Percentiles rank a stretch among this genome's conserved stretches.
Conservation (phyloP, 2,888 invertebrate genomes). For the Drosophila koepferae region DNA sequence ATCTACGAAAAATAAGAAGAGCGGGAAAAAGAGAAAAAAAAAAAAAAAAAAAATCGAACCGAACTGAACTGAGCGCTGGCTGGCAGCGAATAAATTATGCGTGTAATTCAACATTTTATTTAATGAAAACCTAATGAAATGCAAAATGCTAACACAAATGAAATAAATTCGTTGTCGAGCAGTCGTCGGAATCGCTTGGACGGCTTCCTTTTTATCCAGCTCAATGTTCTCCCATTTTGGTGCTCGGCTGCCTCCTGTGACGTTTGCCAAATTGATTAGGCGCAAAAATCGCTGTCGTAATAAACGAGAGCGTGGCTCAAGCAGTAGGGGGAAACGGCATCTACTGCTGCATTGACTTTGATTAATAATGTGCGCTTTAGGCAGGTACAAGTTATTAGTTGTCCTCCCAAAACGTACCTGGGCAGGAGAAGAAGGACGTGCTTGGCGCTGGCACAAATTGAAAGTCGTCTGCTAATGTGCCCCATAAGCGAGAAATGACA, state of each 20-base stretch:
- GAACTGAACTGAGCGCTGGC: slow-evolving; percentile 36
- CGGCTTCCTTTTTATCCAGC: slow-evolving; percentile 47
- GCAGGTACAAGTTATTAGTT: slow-evolving; percentile 75
- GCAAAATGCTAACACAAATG: slow-evolving; percentile 82
- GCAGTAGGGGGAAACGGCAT: not conserved
- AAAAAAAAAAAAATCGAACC: not conserved
- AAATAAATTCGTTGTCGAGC: slow-evolving; percentile 73
- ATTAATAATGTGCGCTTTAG: slow-evolving; percentile 75
- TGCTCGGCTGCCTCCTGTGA: slow-evolving; percentile 54
- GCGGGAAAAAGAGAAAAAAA: not conserved
- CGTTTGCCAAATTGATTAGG: slow-evolving; percentile 79
- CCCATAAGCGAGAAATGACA: slow-evolving; percentile 44
- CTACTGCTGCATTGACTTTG: slow-evolving; percentile 69
- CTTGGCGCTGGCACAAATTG: slow-evolving; percentile 7
- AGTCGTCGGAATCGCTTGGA: slow-evolving; percentile 61
- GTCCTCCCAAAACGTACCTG: slow-evolving; percentile 15
- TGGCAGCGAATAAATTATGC: slow-evolving; percentile 81
- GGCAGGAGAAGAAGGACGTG: slow-evolving; percentile 1
- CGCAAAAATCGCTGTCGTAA: slow-evolving; percentile 73
- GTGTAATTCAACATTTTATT: slow-evolving; percentile 84
- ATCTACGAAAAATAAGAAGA: slow-evolving; percentile 42
- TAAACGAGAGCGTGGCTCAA: slow-evolving; percentile 30
- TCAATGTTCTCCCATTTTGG: slow-evolving; percentile 21
- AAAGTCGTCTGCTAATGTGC: slow-evolving; percentile 32
- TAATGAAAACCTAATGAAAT: slow-evolving; percentile 84